Base-by-base conservation (phyloP, 2,888 invertebrate genomes). In the Phyto melanocephala region DNA sequence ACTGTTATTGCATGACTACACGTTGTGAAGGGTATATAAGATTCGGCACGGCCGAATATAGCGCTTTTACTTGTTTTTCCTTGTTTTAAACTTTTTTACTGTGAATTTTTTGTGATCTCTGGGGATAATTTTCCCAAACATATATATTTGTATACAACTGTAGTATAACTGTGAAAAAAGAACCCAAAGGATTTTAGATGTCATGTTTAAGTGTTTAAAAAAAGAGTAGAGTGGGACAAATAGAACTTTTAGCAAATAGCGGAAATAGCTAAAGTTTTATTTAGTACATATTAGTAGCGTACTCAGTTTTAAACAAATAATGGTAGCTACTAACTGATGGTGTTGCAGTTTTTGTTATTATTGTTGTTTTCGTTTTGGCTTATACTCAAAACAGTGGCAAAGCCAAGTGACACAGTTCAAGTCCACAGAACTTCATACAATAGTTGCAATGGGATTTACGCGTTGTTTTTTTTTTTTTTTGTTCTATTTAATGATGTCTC, bases 131-230 rank as follows among this genome's bases (percentile, higher is more conserved):
- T 63, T 42, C 52, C 28, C 52, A 60, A 33, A 10, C 11, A 40
- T 40, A 65, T 65, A 76, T 67, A 72, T 54, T 62, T 77, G 11
- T 68, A 74, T 68, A 37, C 72, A 58, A 72, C 47, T 62, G 13
- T 47, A 77, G 67, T 68, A 52, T 52, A 72, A 72, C 56, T 63
- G 24, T 10, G 28, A 67, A 65, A 70, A 68, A 62, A 6, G 6
- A 81, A 78, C 81, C 74, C 81, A 77, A 77, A 81, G 77, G 81
- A 77, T 81, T 77, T 77, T 67, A 81, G 62, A 72, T 52, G 77
- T 81, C 81, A 81, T 81, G 81, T 77, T 81, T 68, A 67, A 77
- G 68, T 77, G 77, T 77, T 72, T 74, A 72, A 77, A 72, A 60
- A 81, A 63, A 35, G 10, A 56, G 8, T 17, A 68, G 50, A 56